These are phyloP conservation scores for Ornithoptera alexandrae DNA, from an alignment of 2,888 invertebrate species.

Conservation along the genomic window DNA sequence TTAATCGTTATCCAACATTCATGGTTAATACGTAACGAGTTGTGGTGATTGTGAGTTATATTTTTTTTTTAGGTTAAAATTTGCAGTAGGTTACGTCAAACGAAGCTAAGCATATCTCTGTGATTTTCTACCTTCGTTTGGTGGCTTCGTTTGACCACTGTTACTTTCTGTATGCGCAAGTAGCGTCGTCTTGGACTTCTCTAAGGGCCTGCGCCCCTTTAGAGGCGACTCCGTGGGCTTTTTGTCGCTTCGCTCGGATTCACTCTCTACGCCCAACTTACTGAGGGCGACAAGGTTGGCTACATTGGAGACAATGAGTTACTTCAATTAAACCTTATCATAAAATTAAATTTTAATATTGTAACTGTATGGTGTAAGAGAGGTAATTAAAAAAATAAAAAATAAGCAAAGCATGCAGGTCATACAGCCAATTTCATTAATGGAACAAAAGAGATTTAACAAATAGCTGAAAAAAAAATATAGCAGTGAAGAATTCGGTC, in stretches of 20 bases:
- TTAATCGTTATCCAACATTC: slow-evolving; percentile 27
- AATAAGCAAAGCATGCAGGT: slow-evolving; percentile 64
- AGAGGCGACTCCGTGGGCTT: slow-evolving; percentile 70
- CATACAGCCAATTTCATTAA: slow-evolving; percentile 61
- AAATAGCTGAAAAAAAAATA: slow-evolving; percentile 39
- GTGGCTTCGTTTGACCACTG: slow-evolving; percentile 72
- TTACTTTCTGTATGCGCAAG: slow-evolving; percentile 73
- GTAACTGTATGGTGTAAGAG: slow-evolving; percentile 37
- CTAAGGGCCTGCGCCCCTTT: slow-evolving; percentile 68
- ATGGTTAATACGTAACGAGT: slow-evolving; percentile 38
- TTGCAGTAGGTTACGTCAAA: slow-evolving; percentile 74
- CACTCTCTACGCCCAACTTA: slow-evolving; percentile 76
- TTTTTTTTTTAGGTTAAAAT: slow-evolving; percentile 44
- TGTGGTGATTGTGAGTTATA: slow-evolving; percentile 37
- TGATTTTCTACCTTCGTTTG: slow-evolving; percentile 70
- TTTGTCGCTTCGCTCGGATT: slow-evolving; percentile 67
- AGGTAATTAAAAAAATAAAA: slow-evolving; percentile 41
- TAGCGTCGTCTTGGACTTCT: slow-evolving; percentile 77
- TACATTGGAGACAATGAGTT: slow-evolving; percentile 53
- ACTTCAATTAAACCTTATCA: slow-evolving; percentile 44
- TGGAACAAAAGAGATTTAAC: slow-evolving; percentile 33
- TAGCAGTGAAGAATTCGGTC: slow-evolving; percentile 36
- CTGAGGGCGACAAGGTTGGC: slow-evolving; percentile 78
- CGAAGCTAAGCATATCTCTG: slow-evolving; percentile 69
- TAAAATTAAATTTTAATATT: slow-evolving; percentile 31